Conservation (phyloP, 2,797 vertebrate genomes). For the Molossus alvarezi region DNA sequence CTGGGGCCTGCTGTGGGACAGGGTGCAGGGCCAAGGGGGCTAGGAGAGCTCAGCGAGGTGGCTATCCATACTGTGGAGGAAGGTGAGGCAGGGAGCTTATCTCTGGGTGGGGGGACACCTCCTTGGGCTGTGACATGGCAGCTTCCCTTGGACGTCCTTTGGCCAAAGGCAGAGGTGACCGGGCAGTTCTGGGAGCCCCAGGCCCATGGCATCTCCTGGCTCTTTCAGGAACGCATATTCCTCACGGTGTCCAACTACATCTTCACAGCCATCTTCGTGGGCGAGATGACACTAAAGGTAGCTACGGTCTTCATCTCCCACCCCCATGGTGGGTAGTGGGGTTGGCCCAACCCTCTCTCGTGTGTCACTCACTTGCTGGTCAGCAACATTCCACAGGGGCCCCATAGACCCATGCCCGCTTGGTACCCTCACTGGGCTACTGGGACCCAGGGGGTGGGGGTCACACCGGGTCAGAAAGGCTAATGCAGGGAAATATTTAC, state of each 20-base stretch:
- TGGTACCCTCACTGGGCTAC: background rate
- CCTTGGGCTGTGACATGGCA: background rate
- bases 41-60: background rate
- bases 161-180: background rate
- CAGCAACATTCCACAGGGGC: background rate
- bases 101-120: accelerated
- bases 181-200: background rate
- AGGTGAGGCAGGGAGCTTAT: background rate
- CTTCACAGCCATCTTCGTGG: constrained; percentile 98
- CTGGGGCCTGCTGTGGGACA: background rate
- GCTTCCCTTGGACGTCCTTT: background rate
- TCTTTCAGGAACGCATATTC: constrained; percentile 96
- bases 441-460: background rate
- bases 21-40: accelerated
- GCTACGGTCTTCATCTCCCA: constrained; percentile 68
- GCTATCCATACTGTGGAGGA: accelerated
- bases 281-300: constrained; percentile 99
- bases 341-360: constrained; percentile 20
- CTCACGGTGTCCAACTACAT: constrained; percentile 99
- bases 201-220: background rate
- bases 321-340: background rate
- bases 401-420: background rate
- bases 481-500: background rate
- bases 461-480: background rate
- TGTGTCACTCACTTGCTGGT: constrained; percentile 20